Percentiles rank a stretch among this genome's conserved stretches.
These are phyloP conservation scores for Hiodon tergisus DNA, from an alignment of 2,113 vertebrate species.

Conservation along the genomic window DNA sequence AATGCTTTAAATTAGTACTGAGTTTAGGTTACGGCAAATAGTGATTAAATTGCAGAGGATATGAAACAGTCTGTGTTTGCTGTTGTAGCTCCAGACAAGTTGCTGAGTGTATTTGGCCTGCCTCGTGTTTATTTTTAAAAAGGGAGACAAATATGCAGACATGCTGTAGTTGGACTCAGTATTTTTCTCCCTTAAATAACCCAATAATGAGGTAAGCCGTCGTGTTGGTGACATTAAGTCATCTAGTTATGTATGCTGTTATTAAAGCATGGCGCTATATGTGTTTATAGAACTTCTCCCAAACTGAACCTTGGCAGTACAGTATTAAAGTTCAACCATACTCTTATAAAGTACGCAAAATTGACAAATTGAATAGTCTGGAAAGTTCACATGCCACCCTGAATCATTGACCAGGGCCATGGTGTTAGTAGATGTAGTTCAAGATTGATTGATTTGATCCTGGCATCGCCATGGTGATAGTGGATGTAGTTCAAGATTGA, in stretches of 20 bases:
- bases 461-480: too few relatives aligned
- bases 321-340: slow-evolving; percentile 18
- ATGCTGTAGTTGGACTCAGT: slow-evolving; percentile 12
- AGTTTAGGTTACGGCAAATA: slow-evolving; percentile 18
- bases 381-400: not conserved
- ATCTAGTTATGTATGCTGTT: slow-evolving; percentile 19
- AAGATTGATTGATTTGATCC: too few relatives aligned
- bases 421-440: too few relatives aligned
- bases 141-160: slow-evolving; percentile 34
- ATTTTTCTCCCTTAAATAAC: slow-evolving; percentile 35
- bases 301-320: slow-evolving; percentile 6
- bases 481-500: too few relatives aligned
- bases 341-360: slow-evolving; percentile 20
- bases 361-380: slow-evolving; percentile 6
- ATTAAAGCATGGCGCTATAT: slow-evolving; percentile 22
- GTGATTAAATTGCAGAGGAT: slow-evolving; percentile 23
- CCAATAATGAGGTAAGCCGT: slow-evolving; percentile 29
- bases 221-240: slow-evolving; percentile 32
- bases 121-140: slow-evolving; percentile 33
- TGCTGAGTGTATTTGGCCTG: slow-evolving; percentile 27
- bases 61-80: slow-evolving; percentile 23
- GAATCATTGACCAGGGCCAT: too few relatives aligned
- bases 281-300: slow-evolving; percentile 20
- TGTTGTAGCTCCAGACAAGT: slow-evolving; percentile 12
- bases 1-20: slow-evolving; percentile 15